These are phyloP conservation scores for Leiothrix lutea DNA, from an alignment of 2,113 vertebrate genomes.

Conservation along the genomic window DNA sequence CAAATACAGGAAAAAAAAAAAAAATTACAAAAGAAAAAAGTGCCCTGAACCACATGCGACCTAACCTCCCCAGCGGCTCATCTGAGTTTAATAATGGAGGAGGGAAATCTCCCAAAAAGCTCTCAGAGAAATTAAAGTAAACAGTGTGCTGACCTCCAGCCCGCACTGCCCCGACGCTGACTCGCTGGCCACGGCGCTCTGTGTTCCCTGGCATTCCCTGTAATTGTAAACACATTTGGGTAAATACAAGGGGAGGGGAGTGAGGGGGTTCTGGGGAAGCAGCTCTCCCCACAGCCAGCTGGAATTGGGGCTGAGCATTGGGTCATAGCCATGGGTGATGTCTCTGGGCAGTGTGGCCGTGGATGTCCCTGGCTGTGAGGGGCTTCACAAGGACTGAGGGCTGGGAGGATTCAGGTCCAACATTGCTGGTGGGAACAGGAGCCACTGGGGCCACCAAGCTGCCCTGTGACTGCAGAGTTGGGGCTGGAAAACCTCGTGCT, in stretches of 20 bases:
- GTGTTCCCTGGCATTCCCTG: background rate
- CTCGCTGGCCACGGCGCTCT: background rate
- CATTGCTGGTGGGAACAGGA: accelerated
- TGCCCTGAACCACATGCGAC: constrained; percentile 62
- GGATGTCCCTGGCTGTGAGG: background rate
- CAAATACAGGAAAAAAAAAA: background rate
- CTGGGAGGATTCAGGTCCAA: accelerated
- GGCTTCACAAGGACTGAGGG: background rate
- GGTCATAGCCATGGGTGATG: background rate
- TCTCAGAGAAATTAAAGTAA: constrained; percentile 74
- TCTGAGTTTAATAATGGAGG: constrained; percentile 72
- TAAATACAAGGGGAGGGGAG: background rate
- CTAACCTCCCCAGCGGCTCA: constrained; percentile 63
- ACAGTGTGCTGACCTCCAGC: constrained; percentile 62
- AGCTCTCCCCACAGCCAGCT: background rate
- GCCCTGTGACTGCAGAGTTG: accelerated
- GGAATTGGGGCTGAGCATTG: accelerated
- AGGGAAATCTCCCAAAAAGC: constrained; percentile 70
- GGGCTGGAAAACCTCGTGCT: background rate
- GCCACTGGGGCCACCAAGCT: accelerated
- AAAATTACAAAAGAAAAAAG: background rate
- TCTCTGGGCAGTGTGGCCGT: accelerated
- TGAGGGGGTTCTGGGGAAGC: background rate
- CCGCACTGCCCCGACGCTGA: constrained; percentile 39
- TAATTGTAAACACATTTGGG: constrained; percentile 62